Evolutionary conservation across 2,113 vertebrate species (phyloP).

Genomic region (Octodon degus): DNA sequence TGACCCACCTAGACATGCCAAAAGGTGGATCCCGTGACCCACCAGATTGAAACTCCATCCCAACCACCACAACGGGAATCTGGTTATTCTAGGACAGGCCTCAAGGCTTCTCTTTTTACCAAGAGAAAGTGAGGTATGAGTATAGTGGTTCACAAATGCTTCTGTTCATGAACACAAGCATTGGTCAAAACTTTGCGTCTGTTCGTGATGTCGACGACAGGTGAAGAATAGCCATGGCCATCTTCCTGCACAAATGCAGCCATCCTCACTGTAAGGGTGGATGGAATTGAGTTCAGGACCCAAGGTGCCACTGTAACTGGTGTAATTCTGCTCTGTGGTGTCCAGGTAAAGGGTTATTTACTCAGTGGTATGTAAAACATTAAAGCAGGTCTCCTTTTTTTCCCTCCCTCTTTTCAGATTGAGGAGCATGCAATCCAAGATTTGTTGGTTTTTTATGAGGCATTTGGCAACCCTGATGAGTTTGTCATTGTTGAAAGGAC

Average conservation of each 20-base stretch:
- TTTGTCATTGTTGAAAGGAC: conserved; percentile 95
- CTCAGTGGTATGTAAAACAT: not conserved
- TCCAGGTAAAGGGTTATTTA: not conserved
- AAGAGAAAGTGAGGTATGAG: not conserved
- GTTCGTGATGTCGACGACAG: not conserved
- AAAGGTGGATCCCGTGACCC: not conserved
- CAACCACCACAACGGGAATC: not conserved
- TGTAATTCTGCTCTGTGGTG: not conserved
- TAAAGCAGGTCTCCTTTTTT: conserved; percentile 44
- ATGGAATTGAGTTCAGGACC: not conserved
- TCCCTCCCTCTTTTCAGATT: conserved; percentile 87
- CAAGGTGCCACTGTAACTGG: not conserved
- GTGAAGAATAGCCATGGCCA: not conserved
- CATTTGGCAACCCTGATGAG: conserved; percentile 95
- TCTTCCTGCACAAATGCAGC: not conserved
- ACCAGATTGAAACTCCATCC: not conserved
- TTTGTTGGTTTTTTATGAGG: conserved; percentile 92
- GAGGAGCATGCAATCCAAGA: conserved; percentile 97
- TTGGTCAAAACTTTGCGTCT: not conserved
- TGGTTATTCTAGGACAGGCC: conserved; percentile 9
- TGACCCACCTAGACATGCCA: not conserved
- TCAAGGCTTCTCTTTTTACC: not conserved
- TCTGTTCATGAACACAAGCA: not conserved
- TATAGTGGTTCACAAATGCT: not conserved
- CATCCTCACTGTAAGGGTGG: not conserved